phyloP scores from a whole-genome alignment of 1,140 invertebrate genomes.

The Trinorchestia longiramus region DNA sequence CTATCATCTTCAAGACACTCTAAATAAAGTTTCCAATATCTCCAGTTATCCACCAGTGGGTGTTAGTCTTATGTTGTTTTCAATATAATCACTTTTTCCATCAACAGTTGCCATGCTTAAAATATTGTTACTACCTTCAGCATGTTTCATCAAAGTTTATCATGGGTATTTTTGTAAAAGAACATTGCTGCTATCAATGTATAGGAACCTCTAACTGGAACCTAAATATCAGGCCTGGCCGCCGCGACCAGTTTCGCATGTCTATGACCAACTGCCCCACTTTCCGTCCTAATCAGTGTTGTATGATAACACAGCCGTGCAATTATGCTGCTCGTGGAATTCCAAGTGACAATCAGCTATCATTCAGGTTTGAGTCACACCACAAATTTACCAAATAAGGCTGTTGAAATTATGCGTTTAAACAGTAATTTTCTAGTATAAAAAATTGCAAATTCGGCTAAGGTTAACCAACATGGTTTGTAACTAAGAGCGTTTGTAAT shows the following conservation, averaged over 20 bases:
- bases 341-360: neutral
- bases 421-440: too few relatives aligned
- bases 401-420: neutral
- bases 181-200: neutral
- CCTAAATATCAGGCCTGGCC: neutral
- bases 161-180: neutral
- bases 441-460: neutral
- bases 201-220: neutral
- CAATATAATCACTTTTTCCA: too few relatives aligned
- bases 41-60: too few relatives aligned
- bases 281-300: neutral
- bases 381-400: neutral
- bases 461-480: neutral
- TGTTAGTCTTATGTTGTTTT: too few relatives aligned
- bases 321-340: neutral
- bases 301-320: neutral
- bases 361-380: neutral
- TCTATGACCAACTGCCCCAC: neutral
- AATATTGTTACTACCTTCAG: neutral
- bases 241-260: neutral
- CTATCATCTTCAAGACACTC: too few relatives aligned
- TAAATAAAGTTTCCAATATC: too few relatives aligned
- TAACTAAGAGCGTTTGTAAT: neutral
- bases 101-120: neutral
- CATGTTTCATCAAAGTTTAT: neutral